Conservation (phyloP, 2,888 invertebrate species). For the Heliconius ethilla region DNA sequence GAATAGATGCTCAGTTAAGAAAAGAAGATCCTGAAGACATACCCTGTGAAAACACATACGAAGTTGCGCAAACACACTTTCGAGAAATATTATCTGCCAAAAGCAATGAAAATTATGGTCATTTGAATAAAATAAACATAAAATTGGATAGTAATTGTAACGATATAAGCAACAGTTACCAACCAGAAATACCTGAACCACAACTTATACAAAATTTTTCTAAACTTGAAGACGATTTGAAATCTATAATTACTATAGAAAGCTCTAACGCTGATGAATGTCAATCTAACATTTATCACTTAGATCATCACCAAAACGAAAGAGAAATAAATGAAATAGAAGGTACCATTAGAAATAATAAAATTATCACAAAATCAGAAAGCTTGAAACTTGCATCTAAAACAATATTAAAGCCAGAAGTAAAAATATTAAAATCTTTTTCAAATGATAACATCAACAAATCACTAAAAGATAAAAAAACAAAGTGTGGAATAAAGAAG, state of each 20-base stretch:
- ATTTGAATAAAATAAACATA: slow-evolving; percentile 65
- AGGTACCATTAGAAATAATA: slow-evolving; percentile 77
- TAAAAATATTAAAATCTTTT: slow-evolving; percentile 64
- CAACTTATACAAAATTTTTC: slow-evolving; percentile 67
- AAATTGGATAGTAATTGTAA: slow-evolving; percentile 30
- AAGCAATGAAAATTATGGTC: slow-evolving; percentile 68
- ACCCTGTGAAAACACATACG: slow-evolving; percentile 73
- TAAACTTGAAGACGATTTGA: slow-evolving; percentile 75
- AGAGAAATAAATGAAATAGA: slow-evolving; percentile 79
- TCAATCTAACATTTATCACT: slow-evolving; percentile 58
- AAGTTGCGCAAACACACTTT: slow-evolving; percentile 74
- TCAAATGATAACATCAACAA: slow-evolving; percentile 72
- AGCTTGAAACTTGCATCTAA: slow-evolving; percentile 64
- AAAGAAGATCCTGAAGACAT: slow-evolving; percentile 75
- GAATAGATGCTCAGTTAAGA: slow-evolving; percentile 86
- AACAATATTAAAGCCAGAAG: slow-evolving; percentile 59
- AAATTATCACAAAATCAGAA: slow-evolving; percentile 74
- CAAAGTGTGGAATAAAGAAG: slow-evolving; percentile 65
- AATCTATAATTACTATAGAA: slow-evolving; percentile 74
- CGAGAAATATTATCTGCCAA: slow-evolving; percentile 68
- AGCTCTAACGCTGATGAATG: slow-evolving; percentile 72
- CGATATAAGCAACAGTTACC: slow-evolving; percentile 52
- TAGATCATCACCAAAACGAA: slow-evolving; percentile 76
- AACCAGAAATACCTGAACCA: slow-evolving; percentile 65
- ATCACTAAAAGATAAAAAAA: slow-evolving; percentile 58